Percentiles rank a stretch among this genome's conserved stretches.
Evolutionary conservation across 92 coral and sea anemone species (phyloP).

Genomic region (Parazoanthus darwini): DNA sequence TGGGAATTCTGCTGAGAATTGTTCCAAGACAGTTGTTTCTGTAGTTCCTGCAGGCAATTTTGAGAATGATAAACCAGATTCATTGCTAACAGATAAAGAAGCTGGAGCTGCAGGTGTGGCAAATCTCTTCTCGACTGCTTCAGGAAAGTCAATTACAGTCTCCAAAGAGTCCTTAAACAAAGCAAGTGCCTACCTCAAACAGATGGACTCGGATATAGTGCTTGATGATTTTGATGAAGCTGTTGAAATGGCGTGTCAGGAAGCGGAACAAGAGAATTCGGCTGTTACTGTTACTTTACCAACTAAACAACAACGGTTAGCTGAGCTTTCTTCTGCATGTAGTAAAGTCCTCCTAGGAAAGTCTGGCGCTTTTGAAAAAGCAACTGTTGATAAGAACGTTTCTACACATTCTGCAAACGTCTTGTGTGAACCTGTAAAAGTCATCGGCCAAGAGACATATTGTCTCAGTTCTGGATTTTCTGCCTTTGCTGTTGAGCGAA

Average conservation of each 20-base stretch:
- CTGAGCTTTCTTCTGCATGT: not conserved
- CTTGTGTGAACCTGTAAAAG: not conserved
- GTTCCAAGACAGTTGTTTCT: not conserved
- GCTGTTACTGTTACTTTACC: not conserved
- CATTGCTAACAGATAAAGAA: not conserved
- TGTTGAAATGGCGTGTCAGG: constrained; percentile 18
- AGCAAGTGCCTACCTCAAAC: constrained; percentile 5
- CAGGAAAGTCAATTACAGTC: constrained; percentile 35
- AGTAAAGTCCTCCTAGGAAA: not conserved
- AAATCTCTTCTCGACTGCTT: constrained; percentile 41
- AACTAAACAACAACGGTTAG: not conserved
- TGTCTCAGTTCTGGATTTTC: not conserved
- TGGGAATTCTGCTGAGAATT: not conserved
- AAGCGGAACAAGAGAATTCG: constrained; percentile 10
- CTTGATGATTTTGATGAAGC: constrained; percentile 6
- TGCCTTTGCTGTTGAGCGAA: not conserved
- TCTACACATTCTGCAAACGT: not conserved
- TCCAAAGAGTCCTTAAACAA: constrained; percentile 29
- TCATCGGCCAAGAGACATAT: not conserved
- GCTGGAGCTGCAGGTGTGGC: not conserved
- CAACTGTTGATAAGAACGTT: not conserved
- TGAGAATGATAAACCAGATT: not conserved
- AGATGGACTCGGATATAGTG: not conserved
- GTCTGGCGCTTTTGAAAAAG: not conserved
- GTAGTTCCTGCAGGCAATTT: not conserved